Evolutionary conservation across 2,888 invertebrate genomes (phyloP).

Genomic region (Dorcus parallelipipedus): DNA sequence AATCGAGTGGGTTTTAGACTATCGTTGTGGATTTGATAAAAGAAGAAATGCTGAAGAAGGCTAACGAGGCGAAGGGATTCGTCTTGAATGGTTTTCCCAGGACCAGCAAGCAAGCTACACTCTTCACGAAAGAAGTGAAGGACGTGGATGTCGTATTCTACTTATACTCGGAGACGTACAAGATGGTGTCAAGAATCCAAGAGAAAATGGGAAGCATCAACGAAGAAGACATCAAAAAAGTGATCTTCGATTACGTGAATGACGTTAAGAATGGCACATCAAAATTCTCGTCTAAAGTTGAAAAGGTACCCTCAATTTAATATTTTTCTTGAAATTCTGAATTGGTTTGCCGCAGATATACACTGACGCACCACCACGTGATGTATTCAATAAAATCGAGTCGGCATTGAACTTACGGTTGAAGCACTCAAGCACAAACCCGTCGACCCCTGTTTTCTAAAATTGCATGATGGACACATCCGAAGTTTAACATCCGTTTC

Average conservation of each 20-base stretch:
- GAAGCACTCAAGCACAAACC: slow-evolving; percentile 7
- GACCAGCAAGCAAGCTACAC: slow-evolving; percentile 46
- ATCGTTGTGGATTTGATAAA: slow-evolving; percentile 15
- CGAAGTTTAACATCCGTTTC: slow-evolving; percentile 1
- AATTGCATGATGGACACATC: background rate
- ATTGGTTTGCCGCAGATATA: slow-evolving; percentile 23
- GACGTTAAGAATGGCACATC: slow-evolving; percentile 31
- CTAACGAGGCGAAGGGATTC: slow-evolving; percentile 47
- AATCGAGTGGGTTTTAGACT: background rate
- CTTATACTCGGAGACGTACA: slow-evolving; percentile 32
- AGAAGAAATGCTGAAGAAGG: slow-evolving; percentile 15
- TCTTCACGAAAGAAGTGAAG: slow-evolving; percentile 37
- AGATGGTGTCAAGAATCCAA: slow-evolving; percentile 26
- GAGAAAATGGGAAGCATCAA: slow-evolving; percentile 17
- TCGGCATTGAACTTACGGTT: slow-evolving; percentile 32
- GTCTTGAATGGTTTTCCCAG: slow-evolving; percentile 58
- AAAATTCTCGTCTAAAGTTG: slow-evolving; percentile 29
- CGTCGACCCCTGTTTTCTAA: background rate
- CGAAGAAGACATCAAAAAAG: slow-evolving; percentile 17
- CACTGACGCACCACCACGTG: slow-evolving; percentile 26
- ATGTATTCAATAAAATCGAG: slow-evolving; percentile 35
- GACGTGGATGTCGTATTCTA: slow-evolving; percentile 39
- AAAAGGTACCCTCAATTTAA: slow-evolving; percentile 13
- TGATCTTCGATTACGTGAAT: slow-evolving; percentile 29
- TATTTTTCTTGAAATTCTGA: background rate